These are phyloP conservation scores for Acanthococcus lagerstroemiae DNA, from an alignment of 2,888 invertebrate genomes.

Conservation along the genomic window DNA sequence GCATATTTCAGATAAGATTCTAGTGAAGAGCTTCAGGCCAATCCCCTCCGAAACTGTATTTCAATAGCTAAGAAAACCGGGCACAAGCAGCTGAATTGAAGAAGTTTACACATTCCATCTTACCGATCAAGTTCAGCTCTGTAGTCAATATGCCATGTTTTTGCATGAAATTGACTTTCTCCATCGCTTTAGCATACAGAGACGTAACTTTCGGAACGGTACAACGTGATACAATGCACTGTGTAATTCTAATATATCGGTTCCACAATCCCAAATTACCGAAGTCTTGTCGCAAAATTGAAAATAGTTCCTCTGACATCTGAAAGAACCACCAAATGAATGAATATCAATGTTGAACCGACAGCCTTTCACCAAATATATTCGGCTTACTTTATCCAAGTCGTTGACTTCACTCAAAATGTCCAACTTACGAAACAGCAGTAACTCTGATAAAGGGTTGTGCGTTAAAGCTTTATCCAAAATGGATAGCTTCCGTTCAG, in stretches of 20 bases:
- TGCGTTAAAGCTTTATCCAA: slow-evolving; percentile 51
- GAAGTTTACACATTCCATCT: too few species aligned
- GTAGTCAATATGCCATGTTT: slow-evolving; percentile 6
- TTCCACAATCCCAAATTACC: slow-evolving; percentile 15
- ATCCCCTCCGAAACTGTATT: too few species aligned
- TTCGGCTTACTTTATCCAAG: slow-evolving; percentile 47
- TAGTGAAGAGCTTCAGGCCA: too few species aligned
- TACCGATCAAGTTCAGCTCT: slow-evolving; percentile 16
- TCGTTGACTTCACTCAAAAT: slow-evolving; percentile 48
- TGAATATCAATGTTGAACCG: too few species aligned
- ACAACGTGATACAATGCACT: slow-evolving; percentile 9
- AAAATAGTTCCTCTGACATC: slow-evolving; percentile 11
- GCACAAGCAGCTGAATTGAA: too few species aligned
- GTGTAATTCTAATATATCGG: slow-evolving; percentile 5
- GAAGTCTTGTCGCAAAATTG: slow-evolving; percentile 12
- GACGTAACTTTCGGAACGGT: slow-evolving; percentile 17
- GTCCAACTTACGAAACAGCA: slow-evolving; percentile 46
- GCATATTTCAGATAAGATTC: too few species aligned
- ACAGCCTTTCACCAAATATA: too few species aligned
- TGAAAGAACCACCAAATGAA: background rate
- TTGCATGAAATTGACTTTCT: slow-evolving; percentile 23
- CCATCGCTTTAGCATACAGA: slow-evolving; percentile 13
- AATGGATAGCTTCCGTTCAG: slow-evolving; percentile 52
- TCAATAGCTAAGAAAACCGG: too few species aligned
- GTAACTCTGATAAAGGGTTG: slow-evolving; percentile 47